Conservation (phyloP, 1,140 invertebrate genomes). For the Brachionus rotundiformis region DNA sequence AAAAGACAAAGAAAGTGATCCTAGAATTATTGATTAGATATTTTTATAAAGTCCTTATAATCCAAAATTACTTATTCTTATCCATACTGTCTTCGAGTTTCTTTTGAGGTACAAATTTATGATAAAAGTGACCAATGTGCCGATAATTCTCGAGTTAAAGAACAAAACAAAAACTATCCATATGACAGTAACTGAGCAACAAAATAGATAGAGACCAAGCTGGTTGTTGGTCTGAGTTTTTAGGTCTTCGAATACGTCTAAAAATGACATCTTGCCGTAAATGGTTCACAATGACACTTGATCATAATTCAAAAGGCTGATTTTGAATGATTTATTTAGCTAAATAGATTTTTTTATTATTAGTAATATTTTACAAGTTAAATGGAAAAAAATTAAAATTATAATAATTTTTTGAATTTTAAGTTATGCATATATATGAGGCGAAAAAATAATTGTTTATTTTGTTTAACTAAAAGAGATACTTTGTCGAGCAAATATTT, state of each 20-base stretch:
- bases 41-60: conserved; percentile 53
- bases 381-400: conserved; percentile 11
- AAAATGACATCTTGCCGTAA: conserved; percentile 1
- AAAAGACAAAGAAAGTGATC: conserved; percentile 88
- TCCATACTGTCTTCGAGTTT: conserved; percentile 76
- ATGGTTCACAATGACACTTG: neutral
- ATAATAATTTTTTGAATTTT: neutral
- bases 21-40: conserved; percentile 61
- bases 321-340: neutral
- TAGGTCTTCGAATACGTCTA: conserved; percentile 22
- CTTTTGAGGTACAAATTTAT: conserved; percentile 77
- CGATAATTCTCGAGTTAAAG: conserved; percentile 88
- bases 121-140: conserved; percentile 82
- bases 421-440: neutral
- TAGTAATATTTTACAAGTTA: conserved; percentile 3
- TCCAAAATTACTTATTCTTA: conserved; percentile 73
- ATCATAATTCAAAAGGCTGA: neutral
- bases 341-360: conserved; percentile 17
- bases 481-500: neutral
- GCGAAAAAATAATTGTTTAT: neutral
- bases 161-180: conserved; percentile 93
- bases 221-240: conserved; percentile 50
- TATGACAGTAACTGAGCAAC: conserved; percentile 66
- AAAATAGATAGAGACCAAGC: conserved; percentile 45
- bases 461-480: neutral